Conservation (phyloP, 2,888 invertebrate species). For the Drosophila parthenogenetica region DNA sequence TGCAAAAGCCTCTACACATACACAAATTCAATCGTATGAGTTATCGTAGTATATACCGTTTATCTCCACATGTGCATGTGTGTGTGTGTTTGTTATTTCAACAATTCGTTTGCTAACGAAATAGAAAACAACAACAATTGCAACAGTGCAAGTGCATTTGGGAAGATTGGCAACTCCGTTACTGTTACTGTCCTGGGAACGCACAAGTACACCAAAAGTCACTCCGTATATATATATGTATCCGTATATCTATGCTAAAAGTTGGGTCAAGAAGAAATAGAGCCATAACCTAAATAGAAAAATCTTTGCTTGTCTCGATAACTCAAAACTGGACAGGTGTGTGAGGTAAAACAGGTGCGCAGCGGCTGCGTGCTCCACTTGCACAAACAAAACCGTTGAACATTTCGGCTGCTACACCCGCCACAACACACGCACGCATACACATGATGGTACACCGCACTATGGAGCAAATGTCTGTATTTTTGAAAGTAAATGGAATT, state of each 20-base stretch:
- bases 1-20: slow-evolving; percentile 67
- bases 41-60: slow-evolving; percentile 19
- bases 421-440: slow-evolving; percentile 32
- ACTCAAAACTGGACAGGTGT: slow-evolving; percentile 23
- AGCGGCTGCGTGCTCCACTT: slow-evolving; percentile 55
- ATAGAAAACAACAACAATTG: slow-evolving; percentile 66
- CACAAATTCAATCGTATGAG: slow-evolving; percentile 39
- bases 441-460: slow-evolving; percentile 12
- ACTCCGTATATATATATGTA: no score
- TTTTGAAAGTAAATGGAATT: no score
- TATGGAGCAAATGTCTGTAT: no score
- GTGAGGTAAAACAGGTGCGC: slow-evolving; percentile 42
- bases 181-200: slow-evolving; percentile 6
- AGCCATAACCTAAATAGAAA: slow-evolving; percentile 51
- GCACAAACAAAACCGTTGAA: slow-evolving; percentile 55
- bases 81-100: slow-evolving; percentile 51
- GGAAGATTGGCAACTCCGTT: slow-evolving; percentile 20
- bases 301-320: slow-evolving; percentile 29
- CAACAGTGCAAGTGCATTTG: slow-evolving; percentile 27
- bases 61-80: slow-evolving; percentile 27
- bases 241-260: no score
- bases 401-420: slow-evolving; percentile 42
- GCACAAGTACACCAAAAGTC: slow-evolving; percentile 5
- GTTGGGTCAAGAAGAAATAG: slow-evolving; percentile 30
- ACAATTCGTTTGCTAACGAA: slow-evolving; percentile 67